Evolutionary conservation across 1,140 invertebrate species (phyloP), one percentile per base, ranked within the genome.

Genomic region (Eriosoma lanigerum): DNA sequence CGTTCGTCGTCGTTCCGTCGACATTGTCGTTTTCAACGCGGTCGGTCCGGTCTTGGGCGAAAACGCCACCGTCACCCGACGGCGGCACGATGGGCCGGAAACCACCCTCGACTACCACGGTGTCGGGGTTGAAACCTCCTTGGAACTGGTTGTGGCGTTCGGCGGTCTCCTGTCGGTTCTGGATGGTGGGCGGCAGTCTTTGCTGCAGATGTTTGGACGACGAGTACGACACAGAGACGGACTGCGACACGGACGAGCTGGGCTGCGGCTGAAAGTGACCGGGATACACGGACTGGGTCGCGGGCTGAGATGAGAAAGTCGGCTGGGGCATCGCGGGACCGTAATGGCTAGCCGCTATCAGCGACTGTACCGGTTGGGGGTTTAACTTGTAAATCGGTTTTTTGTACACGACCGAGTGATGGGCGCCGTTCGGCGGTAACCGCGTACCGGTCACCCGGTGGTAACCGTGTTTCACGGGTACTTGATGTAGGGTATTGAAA

Each of bases 81-180:
- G n/a, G n/a, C 15, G 86, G 87, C n/a, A 93, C 89, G 21, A 94
- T 94, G 1, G 93, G 93, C 81, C 91, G 92, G 83, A 95, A 95
- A 0, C 93, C 93, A 73, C 92, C 90, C 86, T 94, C 93, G 48
- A 94, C 91, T 0, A 94, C 90, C 19, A 95, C 90, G 0, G 92
- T 91, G 81, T 91, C 89, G 0, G 92, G 92, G 84, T 93, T 89
- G 83, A 95, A 95, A 0, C 93, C 93, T 5, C 81, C 73, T 21
- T 58, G 81, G 15, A 46, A 75, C 26, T 73, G n/a, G 15, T 68
- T 38, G 0, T 46, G 10, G 13, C 13, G 62, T 21, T 13, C n/a
- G 21, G 21, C 64, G 38, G 38, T 21, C 10, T 68, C 66, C 8
- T 68, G 48, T 52, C 68, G 19, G 68, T 21, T 72, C 1, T 52